Conservation (phyloP, 2,888 invertebrate species). For the Drosophila diplacantha region DNA sequence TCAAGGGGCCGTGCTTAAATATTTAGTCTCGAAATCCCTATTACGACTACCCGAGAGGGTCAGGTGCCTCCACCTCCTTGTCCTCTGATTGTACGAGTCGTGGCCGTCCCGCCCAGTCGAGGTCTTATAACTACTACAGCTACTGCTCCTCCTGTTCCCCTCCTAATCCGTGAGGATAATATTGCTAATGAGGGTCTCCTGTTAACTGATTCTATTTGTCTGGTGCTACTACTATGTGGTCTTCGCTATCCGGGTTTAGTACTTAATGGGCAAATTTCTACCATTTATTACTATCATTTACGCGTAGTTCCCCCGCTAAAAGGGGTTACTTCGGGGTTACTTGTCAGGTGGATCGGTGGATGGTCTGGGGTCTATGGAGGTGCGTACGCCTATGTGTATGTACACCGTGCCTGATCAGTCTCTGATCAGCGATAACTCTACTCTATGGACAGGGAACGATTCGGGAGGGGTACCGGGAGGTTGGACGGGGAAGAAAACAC, state of each 20-base stretch:
- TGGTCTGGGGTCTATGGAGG: constrained; percentile 2
- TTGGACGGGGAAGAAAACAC: constrained; percentile 23
- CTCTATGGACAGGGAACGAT: neutral
- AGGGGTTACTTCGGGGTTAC: constrained; percentile 10
- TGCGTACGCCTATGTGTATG: neutral
- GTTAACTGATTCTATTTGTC: constrained; percentile 21
- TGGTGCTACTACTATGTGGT: constrained; percentile 5
- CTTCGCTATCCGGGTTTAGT: neutral
- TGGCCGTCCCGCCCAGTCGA: neutral
- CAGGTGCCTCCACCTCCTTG: neutral
- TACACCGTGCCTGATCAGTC: constrained; percentile 3
- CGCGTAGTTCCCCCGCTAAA: neutral
- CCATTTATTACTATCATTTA: constrained; percentile 1
- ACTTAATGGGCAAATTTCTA: neutral
- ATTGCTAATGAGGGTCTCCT: constrained; percentile 19
- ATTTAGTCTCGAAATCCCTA: constrained; percentile 11
- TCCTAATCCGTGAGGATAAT: neutral
- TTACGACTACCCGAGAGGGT: constrained; percentile 9
- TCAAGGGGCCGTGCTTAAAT: constrained; percentile 3
- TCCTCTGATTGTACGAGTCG: constrained; percentile 5
- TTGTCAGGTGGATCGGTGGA: constrained; percentile 18
- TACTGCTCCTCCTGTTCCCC: neutral
- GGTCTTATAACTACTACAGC: constrained; percentile 7
- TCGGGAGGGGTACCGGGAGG: neutral
- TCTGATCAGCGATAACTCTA: constrained; percentile 1